Conservation (phyloP, 2,888 invertebrate species). For the Artemia sinica region DNA sequence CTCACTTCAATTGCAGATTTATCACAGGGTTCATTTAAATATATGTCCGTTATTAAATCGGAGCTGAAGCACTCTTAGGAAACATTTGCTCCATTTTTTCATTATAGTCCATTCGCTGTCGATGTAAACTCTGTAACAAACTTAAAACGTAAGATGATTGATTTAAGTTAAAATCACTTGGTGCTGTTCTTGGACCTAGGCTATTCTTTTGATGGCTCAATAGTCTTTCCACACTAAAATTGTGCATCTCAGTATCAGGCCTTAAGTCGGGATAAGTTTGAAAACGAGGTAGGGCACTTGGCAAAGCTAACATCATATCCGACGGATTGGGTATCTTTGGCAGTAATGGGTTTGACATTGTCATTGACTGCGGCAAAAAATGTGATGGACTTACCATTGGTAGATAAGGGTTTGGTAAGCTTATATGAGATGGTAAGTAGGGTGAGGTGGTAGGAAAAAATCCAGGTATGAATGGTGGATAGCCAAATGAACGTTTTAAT, state of each 20-base stretch:
- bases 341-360: slow-evolving; percentile 14
- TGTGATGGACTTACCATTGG: not conserved
- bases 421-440: slow-evolving; percentile 21
- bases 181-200: not conserved
- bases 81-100: slow-evolving; percentile 11
- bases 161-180: not conserved
- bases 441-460: slow-evolving; percentile 19
- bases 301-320: slow-evolving; percentile 24
- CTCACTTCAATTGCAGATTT: no score
- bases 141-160: slow-evolving; percentile 4
- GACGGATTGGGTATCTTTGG: slow-evolving; percentile 34
- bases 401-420: slow-evolving; percentile 9
- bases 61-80: not conserved
- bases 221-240: slow-evolving; percentile 37
- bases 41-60: not conserved
- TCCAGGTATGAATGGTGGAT: slow-evolving; percentile 23
- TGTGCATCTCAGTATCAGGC: slow-evolving; percentile 26
- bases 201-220: slow-evolving; percentile 26
- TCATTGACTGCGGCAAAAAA: not conserved
- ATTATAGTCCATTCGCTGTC: slow-evolving; percentile 13
- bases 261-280: not conserved
- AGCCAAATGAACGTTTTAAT: slow-evolving; percentile 50
- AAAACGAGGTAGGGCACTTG: slow-evolving; percentile 1
- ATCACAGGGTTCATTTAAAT: no score
- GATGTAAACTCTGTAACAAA: not conserved